Percentiles rank a stretch among this genome's conserved stretches.
Conservation (phyloP, 2,113 vertebrate species). For the Paraplagusia blochii region DNA sequence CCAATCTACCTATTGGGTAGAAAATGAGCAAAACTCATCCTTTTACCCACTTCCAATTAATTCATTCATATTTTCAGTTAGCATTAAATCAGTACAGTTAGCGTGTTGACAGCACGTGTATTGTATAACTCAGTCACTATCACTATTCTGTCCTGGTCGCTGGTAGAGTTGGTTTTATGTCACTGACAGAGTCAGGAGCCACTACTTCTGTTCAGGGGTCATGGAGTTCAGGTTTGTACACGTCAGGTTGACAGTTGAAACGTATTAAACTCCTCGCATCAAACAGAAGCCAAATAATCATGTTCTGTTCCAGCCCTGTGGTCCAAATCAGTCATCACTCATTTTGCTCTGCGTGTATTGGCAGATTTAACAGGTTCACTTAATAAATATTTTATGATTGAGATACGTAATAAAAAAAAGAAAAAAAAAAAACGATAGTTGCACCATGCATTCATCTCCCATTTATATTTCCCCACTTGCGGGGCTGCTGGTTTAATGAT, state of each 20-base stretch:
- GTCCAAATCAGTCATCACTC: conserved; percentile 6
- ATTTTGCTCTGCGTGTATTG: no score
- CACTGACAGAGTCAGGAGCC: neutral
- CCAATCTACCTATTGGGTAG: no score
- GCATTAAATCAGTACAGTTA: no score
- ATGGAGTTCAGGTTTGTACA: conserved; percentile 4
- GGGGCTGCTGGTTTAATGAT: conserved; percentile 4
- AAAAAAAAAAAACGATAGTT: neutral
- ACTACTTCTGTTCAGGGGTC: neutral
- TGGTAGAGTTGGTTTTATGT: neutral
- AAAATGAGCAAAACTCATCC: no score
- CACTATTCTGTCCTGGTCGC: no score
- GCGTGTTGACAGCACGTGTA: no score
- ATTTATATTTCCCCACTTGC: conserved; percentile 4
- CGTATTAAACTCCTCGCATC: conserved; percentile 3
- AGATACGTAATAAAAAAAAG: no score
- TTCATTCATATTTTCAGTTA: no score
- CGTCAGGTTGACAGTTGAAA: neutral
- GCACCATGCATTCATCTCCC: conserved; percentile 3
- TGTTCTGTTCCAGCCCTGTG: conserved; percentile 8
- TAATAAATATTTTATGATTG: no score
- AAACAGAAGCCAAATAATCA: conserved; percentile 21
- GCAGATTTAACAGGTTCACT: no score
- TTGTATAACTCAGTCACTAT: no score
- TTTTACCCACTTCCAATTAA: no score